Evolutionary conservation across 2,797 vertebrate species (phyloP).

Genomic region (Pantherophis alleghaniensis): DNA sequence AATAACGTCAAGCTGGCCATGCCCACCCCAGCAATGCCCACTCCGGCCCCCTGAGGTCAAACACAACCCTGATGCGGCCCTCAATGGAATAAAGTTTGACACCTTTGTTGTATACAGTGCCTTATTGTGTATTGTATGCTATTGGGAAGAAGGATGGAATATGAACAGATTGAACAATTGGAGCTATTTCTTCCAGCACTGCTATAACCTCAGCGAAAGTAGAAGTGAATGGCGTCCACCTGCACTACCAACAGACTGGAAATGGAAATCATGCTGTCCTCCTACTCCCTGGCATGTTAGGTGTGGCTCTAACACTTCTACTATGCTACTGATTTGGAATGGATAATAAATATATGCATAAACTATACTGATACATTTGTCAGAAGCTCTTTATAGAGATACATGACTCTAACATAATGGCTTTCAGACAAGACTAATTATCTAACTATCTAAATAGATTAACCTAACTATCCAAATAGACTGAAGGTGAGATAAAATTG

Average conservation of each 20-base stretch:
- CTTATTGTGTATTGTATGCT: neutral
- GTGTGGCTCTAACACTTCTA: slow-evolving; percentile 64
- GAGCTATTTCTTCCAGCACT: slow-evolving; percentile 70
- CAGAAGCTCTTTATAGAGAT: neutral
- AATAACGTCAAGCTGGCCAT: too few relatives aligned
- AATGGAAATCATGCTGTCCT: slow-evolving; percentile 80
- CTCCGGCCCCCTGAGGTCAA: too few relatives aligned
- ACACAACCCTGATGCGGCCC: too few relatives aligned
- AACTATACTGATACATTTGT: neutral
- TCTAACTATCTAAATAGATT: neutral
- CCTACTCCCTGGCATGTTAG: slow-evolving; percentile 88
- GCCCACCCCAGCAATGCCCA: too few relatives aligned
- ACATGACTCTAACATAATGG: neutral
- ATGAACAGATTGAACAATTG: neutral
- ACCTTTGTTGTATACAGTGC: neutral
- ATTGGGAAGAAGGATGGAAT: neutral
- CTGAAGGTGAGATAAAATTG: neutral
- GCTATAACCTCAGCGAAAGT: slow-evolving; percentile 71
- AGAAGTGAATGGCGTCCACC: slow-evolving; percentile 81
- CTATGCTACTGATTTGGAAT: neutral
- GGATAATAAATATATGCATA: neutral
- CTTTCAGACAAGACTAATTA: neutral
- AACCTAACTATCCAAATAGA: neutral
- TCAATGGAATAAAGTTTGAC: too few relatives aligned
- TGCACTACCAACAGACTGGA: slow-evolving; percentile 84